Evolutionary conservation across 2,888 invertebrate species (phyloP), one percentile per base, ranked within the genome.

Genomic region (Eristalis arbustorum): DNA sequence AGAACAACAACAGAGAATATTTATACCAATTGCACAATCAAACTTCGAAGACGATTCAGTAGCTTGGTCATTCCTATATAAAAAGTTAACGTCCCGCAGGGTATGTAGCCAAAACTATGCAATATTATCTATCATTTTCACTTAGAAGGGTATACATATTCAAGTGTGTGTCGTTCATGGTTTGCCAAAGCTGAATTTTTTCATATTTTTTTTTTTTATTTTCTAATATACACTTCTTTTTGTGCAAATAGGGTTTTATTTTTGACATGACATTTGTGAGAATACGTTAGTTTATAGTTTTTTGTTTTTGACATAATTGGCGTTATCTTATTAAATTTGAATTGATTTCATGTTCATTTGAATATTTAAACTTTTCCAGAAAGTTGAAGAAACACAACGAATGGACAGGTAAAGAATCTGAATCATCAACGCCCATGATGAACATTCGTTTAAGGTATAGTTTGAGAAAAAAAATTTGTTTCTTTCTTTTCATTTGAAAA

Each of bases 1-100:
- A 73, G 76, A 87, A 75, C 73, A 77, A 63, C 72, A 84, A 77
- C 85, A 89, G 88, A 88, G 89, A 89, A 90, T 89, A 89, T 89
- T 89, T 87, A 87, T 80, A 88, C 88, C 88, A 89, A 89, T 89
- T 89, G 88, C 89, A 89, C 88, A 66, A 75, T 89, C 88, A 61
- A 28, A 76, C 68, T 49, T 66, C 63, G 64, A 63, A 69, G 61
- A 64, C 8, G n/a, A 49, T 18, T 28, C 49, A 68, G 18, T 40
- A 23, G 42, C 31, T 71, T 67, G 13, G 23, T 62, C 31, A 49
- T 77, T 77, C 72, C 49, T 25, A 37, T 75, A 63, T 40, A 80
- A 63, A 80, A 80, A 72, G 31, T 72, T 5, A 77, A 69, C 84
- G 80, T 73, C 81, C 81, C 76, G 64, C 81, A 73, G 69, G 59